A percentile compares a stretch with the other conserved stretches of the same genome.
Evolutionary conservation across 2,888 invertebrate species (phyloP).

Genomic region (Meiosimyza decipiens): DNA sequence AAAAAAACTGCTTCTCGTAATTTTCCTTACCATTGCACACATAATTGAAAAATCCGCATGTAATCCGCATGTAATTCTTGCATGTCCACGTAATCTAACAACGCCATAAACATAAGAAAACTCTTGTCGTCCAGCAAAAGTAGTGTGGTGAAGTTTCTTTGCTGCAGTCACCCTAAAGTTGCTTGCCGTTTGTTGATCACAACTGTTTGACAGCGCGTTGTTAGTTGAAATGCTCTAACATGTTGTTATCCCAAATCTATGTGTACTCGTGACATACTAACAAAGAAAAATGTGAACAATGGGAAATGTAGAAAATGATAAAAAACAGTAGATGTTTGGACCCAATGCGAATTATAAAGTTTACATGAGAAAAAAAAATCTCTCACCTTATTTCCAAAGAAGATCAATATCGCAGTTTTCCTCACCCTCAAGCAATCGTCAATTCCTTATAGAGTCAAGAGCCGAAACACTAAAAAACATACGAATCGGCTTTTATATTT

Average conservation of each 20-base stretch:
- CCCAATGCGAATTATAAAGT: too few species aligned
- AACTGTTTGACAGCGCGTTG: conserved; percentile 27
- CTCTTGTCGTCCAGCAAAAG: conserved; percentile 1
- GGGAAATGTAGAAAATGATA: too few species aligned
- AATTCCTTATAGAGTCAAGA: too few species aligned
- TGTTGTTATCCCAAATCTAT: conserved; percentile 16
- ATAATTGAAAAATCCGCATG: conserved; percentile 24
- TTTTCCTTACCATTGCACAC: not conserved
- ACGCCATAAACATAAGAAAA: conserved; percentile 22
- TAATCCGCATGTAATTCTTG: conserved; percentile 1
- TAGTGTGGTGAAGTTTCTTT: not conserved
- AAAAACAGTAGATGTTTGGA: too few species aligned
- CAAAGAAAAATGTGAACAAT: too few species aligned
- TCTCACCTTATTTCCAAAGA: too few species aligned
- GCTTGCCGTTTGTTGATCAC: conserved; percentile 3
- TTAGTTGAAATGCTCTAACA: conserved; percentile 14
- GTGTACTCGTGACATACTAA: too few species aligned
- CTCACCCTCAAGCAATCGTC: too few species aligned
- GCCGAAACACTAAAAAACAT: too few species aligned
- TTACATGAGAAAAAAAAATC: too few species aligned
- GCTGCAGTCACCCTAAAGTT: not conserved
- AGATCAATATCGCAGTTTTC: too few species aligned
- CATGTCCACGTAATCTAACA: conserved; percentile 18
- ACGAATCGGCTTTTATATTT: too few species aligned
- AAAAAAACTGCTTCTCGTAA: not conserved